Evolutionary conservation across 2,888 invertebrate genomes (phyloP), one percentile per base, ranked within the genome.

Genomic region (Gymnocheta viridis): DNA sequence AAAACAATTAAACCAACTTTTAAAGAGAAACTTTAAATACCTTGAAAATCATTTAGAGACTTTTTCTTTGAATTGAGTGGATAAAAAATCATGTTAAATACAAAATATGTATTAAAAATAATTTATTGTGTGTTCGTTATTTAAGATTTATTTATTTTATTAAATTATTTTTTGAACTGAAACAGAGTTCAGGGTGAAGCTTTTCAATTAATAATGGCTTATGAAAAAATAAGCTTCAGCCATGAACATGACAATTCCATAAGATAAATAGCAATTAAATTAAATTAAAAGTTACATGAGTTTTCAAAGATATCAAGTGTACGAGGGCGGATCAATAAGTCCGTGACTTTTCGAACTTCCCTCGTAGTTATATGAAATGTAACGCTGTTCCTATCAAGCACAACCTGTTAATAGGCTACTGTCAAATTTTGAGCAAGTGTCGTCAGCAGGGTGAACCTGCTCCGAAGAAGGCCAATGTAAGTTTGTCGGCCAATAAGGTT

Each of bases 1-100:
- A 32, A 17, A 32, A 49, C 29, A 32, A 70, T 22, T 60, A 19
- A 17, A 76, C 6, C 38, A 69, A 38, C 0, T 70, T 70, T 70
- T 38, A 70, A 84, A 81, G 84, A 84, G 84, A 84, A 84, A 84
- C 84, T 84, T 51, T 54, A 64, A 66, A 62, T 62, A 49, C 81
- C 81, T 81, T 74, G 74, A 81, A 81, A 70, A 62, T 54, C 24
- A 27, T 54, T 60, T 32, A 27, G 41, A 79, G 47, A 60, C 78
- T 72, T 66, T 79, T 70, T 56, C 64, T 79, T 56, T 19, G n/a
- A 66, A 44, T 56, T 10, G 5, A 32, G 24, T 64, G n/a, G 51
- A 32, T 60, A 51, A 64, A 19, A 70, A 64, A 72, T 64, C 47
- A 64, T 72, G 69, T 60, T 62, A 27, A 69, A 49, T 41, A 9